Evolutionary conservation across 2,113 vertebrate genomes (phyloP), one percentile per base, ranked within the genome.

Genomic region (Phasianus colchicus): DNA sequence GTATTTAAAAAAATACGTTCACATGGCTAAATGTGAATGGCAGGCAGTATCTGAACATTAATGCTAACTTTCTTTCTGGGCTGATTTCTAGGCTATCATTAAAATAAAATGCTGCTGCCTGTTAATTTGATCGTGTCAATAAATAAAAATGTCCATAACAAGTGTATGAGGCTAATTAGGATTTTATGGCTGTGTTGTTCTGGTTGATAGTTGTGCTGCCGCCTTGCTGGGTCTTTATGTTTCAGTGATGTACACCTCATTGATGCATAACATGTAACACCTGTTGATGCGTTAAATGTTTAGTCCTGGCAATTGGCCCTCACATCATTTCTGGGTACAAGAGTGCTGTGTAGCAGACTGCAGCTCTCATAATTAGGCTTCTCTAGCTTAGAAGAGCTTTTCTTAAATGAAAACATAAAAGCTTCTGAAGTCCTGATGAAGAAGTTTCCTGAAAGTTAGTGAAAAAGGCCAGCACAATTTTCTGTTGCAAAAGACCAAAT

Each of bases 141-240:
- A 96, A 96, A 96, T 95, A 95, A 95, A 95, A 96, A 94, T 90
- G 91, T 79, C 89, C 80, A 22, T 86, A 95, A 90, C 94, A 84
- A 65, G 79, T 95, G 90, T 90, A 94, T 92, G 88, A 90, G 86
- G 92, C 94, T 96, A 95, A 96, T 96, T 95, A 93, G 96, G 91
- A 92, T 95, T 95, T 93, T 92, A 96, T 90, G 88, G 91, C 93
- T 90, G 77, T 96, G 95, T 96, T 97, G 94, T 86, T 96, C 88
- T 89, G 85, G 83, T 96, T 95, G 90, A 94, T 95, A 90, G 92
- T 74, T 82, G 80, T 83, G 82, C 94, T 89, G 92, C 71, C 0
- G 83, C 83, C 91, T 95, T 91, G 95, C 93, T 86, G 89, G 85
- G 69, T 91, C 95, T 96, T 95, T 94, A 91, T 96, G 78, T 95